Percentiles rank a stretch among this genome's conserved stretches.
These are phyloP conservation scores for Oscarella lobularis DNA, from an alignment of 37 sponge, comb jelly and placozoan species.

Conservation along the genomic window DNA sequence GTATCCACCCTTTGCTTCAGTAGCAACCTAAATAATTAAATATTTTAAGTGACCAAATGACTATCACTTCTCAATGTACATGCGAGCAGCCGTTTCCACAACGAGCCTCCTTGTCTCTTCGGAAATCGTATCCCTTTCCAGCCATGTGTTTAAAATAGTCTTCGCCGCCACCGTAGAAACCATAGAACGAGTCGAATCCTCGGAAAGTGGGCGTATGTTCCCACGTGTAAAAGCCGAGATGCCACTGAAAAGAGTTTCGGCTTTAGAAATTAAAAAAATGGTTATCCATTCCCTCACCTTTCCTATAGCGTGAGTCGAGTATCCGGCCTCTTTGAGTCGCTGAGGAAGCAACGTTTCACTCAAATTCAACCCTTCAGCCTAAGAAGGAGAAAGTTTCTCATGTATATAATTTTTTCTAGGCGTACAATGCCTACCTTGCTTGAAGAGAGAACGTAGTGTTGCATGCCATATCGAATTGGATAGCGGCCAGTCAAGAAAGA, in stretches of 20 bases:
- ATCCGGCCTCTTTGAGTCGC: conserved; percentile 2
- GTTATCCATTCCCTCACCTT: not conserved
- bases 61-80: not conserved
- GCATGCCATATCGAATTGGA: conserved; percentile 5
- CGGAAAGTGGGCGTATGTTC: conserved; percentile 3
- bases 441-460: not conserved
- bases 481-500: conserved; percentile 1
- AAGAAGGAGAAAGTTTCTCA: too few relatives aligned
- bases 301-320: not conserved
- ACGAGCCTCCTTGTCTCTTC: conserved; percentile 1
- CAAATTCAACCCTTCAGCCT: not conserved
- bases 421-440: not conserved
- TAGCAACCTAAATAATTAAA: not conserved
- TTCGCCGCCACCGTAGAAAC: conserved; percentile 8
- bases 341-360: not conserved
- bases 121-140: not conserved
- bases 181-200: conserved; percentile 6
- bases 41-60: not conserved
- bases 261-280: not conserved
- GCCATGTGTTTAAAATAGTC: not conserved
- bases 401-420: too few relatives aligned
- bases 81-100: conserved; percentile 6
- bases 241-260: not conserved
- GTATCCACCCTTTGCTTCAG: not conserved
- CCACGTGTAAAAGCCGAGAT: conserved; percentile 4